phyloP scores from a whole-genome alignment of 2,113 vertebrate species.

The Steatornis caripensis region DNA sequence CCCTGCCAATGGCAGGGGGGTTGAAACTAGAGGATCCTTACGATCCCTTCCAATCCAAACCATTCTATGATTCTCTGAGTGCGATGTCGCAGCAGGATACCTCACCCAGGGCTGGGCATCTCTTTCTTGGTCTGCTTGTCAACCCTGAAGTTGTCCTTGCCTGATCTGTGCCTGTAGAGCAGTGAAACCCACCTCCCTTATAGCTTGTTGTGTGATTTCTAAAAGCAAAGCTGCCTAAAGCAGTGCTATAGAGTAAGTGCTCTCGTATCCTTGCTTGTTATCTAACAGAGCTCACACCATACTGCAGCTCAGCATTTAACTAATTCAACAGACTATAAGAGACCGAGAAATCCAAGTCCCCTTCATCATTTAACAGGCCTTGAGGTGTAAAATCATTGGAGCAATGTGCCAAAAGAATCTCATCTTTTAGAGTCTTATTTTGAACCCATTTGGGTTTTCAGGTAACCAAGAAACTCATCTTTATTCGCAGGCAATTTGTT shows the following conservation, averaged over 20 bases:
- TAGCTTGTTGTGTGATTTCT: accelerated
- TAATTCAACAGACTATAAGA: background rate
- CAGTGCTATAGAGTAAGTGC: accelerated
- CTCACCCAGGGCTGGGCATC: background rate
- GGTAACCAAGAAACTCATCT: conserved; percentile 32
- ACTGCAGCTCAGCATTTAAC: background rate
- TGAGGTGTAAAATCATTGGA: background rate
- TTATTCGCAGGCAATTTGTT: conserved; percentile 21
- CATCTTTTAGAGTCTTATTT: background rate
- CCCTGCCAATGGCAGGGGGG: no score
- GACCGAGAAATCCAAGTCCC: background rate
- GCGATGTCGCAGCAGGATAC: background rate
- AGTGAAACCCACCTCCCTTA: background rate
- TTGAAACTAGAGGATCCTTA: no score
- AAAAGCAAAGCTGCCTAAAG: background rate
- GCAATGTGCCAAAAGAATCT: background rate
- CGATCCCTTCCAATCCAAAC: no score
- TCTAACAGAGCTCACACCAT: accelerated
- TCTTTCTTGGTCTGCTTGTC: background rate
- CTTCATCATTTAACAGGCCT: background rate
- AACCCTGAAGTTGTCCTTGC: background rate
- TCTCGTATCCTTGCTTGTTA: accelerated
- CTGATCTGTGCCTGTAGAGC: background rate
- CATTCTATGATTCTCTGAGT: no score
- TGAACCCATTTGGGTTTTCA: background rate